These are phyloP conservation scores for Polyommatus icarus DNA, from an alignment of 2,888 invertebrate genomes.

Conservation along the genomic window DNA sequence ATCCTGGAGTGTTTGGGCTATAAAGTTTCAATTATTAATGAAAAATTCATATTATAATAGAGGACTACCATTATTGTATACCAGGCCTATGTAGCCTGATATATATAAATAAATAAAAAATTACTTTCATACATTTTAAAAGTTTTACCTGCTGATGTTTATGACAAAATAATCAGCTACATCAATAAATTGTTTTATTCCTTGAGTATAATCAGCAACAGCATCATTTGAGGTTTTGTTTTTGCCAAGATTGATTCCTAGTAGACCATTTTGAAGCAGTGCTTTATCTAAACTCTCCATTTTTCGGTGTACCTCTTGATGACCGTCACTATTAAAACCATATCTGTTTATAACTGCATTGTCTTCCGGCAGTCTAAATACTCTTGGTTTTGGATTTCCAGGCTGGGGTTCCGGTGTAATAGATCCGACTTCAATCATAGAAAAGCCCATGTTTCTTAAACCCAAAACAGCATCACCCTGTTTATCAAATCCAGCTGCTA, in stretches of 20 bases:
- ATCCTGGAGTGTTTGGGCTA: slow-evolving; percentile 97
- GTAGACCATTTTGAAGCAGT: slow-evolving; percentile 79
- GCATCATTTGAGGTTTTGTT: slow-evolving; percentile 92
- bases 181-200: slow-evolving; percentile 89
- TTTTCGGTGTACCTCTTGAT: slow-evolving; percentile 85
- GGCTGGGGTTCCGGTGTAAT: slow-evolving; percentile 96
- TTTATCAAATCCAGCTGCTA: slow-evolving; percentile 99
- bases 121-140: neutral
- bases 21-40: slow-evolving; percentile 37
- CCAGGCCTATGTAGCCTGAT: too few species aligned
- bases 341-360: slow-evolving; percentile 95
- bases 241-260: slow-evolving; percentile 98
- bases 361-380: slow-evolving; percentile 93
- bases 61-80: neutral
- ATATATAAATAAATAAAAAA: neutral
- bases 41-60: neutral
- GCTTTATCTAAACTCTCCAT: slow-evolving; percentile 79
- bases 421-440: slow-evolving; percentile 97
- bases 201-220: slow-evolving; percentile 90
- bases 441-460: slow-evolving; percentile 92
- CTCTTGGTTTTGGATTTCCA: slow-evolving; percentile 95
- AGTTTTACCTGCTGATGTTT: slow-evolving; percentile 89
- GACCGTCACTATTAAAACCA: slow-evolving; percentile 96
- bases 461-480: slow-evolving; percentile 94
- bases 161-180: slow-evolving; percentile 97